These are phyloP conservation scores for Philonicus albiceps DNA, from an alignment of 2,888 invertebrate species.

Conservation along the genomic window DNA sequence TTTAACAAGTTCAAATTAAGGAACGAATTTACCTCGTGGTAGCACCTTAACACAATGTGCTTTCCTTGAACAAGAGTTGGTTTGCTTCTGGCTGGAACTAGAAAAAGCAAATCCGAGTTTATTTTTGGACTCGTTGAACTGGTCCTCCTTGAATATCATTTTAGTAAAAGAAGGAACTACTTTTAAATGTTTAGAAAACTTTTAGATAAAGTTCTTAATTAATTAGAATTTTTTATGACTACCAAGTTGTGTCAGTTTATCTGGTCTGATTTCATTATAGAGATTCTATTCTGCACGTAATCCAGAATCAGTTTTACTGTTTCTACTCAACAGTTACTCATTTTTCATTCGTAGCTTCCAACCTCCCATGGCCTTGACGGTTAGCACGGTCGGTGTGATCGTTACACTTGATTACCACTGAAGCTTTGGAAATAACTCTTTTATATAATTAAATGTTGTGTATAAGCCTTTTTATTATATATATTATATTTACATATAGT, in stretches of 20 bases:
- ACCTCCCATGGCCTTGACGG: not conserved
- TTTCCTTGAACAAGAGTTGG: not conserved
- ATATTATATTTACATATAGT: too few relatives aligned
- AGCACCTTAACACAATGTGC: not conserved
- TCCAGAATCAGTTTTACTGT: not conserved
- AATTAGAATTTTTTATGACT: not conserved
- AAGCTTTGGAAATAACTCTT: not conserved
- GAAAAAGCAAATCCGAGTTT: not conserved
- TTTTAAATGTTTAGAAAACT: not conserved
- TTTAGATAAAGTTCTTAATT: not conserved
- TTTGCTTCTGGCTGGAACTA: not conserved
- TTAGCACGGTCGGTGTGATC: not conserved
- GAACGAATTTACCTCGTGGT: not conserved
- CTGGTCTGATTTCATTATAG: not conserved
- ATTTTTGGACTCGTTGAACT: not conserved
- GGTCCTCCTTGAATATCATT: not conserved
- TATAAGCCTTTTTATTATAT: too few relatives aligned
- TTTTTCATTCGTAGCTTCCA: not conserved
- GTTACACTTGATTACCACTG: not conserved
- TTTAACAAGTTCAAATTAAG: not conserved
- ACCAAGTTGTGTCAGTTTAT: not conserved
- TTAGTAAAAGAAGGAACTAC: not conserved
- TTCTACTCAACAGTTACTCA: not conserved
- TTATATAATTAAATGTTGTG: too few relatives aligned
- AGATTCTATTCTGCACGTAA: not conserved